Evolutionary conservation across 2,888 invertebrate species (phyloP).

Genomic region (Parnassius apollo): DNA sequence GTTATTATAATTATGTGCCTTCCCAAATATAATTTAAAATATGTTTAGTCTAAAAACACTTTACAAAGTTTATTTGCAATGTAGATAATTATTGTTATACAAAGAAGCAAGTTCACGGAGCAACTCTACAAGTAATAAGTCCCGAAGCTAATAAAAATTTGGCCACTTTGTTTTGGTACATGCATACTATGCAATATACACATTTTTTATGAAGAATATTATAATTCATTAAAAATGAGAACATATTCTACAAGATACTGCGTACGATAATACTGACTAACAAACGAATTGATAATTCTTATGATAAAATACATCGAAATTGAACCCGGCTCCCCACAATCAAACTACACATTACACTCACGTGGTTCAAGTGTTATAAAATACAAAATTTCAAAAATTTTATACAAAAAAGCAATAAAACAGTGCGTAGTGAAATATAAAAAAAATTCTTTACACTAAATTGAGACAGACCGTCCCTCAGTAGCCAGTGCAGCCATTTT

Average conservation of each 20-base stretch:
- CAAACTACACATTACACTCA: neutral
- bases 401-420: constrained; percentile 3
- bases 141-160: constrained; percentile 19
- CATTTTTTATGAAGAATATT: neutral
- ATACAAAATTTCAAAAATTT: neutral
- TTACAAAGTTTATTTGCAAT: neutral
- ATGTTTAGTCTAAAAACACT: neutral
- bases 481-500: too few relatives aligned
- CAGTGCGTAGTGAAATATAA: constrained; percentile 1
- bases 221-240: neutral
- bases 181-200: constrained; percentile 12
- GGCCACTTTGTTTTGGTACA: constrained; percentile 19
- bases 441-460: too few relatives aligned
- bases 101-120: neutral
- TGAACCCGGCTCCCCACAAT: neutral
- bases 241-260: neutral
- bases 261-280: neutral
- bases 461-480: too few relatives aligned
- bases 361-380: neutral
- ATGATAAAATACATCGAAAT: neutral
- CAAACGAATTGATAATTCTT: neutral
- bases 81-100: neutral
- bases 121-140: neutral
- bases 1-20: too few relatives aligned
- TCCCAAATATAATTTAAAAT: neutral